Conservation (phyloP, 2,888 invertebrate genomes). For the Adelphocoris suturalis region DNA sequence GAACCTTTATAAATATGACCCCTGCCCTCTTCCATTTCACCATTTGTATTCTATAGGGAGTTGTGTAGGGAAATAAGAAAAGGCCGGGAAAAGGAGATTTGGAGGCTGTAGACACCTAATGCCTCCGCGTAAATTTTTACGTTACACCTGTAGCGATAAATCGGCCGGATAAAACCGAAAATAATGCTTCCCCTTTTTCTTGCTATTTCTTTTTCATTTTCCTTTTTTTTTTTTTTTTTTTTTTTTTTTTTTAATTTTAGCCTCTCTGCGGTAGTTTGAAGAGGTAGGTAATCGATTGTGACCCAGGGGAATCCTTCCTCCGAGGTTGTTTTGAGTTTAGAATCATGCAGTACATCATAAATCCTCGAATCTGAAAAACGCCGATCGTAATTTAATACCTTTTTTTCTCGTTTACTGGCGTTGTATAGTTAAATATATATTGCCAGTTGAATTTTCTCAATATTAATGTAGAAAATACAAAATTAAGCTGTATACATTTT, state of each 20-base stretch:
- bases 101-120: conserved; percentile 61
- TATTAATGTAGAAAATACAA: too few species aligned
- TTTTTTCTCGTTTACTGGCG: too few species aligned
- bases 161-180: conserved; percentile 53
- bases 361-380: too few species aligned
- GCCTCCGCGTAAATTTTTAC: conserved; percentile 54
- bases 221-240: not conserved
- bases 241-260: not conserved
- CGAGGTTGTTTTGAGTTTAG: not conserved
- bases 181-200: conserved; percentile 39
- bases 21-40: conserved; percentile 28
- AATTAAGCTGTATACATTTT: too few species aligned
- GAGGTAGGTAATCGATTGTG: not conserved
- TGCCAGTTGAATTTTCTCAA: too few species aligned
- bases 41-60: conserved; percentile 66
- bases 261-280: not conserved
- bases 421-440: too few species aligned
- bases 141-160: conserved; percentile 67
- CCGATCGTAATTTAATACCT: too few species aligned
- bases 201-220: conserved; percentile 35
- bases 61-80: conserved; percentile 48
- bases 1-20: conserved; percentile 59
- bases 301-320: not conserved
- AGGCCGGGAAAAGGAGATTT: conserved; percentile 49
- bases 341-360: too few species aligned